These are phyloP conservation scores for Brachycybe producta DNA, from an alignment of 2,888 invertebrate genomes.

Conservation along the genomic window DNA sequence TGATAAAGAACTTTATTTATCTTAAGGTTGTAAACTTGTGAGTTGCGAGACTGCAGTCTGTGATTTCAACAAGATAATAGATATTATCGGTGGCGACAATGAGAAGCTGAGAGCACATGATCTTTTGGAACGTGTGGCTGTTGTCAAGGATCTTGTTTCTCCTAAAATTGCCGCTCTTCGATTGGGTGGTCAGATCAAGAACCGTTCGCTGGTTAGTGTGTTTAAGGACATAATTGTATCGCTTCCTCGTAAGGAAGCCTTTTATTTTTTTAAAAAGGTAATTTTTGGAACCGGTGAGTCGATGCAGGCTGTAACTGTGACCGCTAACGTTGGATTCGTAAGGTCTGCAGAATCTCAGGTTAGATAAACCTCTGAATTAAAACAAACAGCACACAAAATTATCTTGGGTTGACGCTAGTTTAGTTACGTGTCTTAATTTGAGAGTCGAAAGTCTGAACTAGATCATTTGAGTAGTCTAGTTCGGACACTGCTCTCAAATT, in stretches of 20 bases:
- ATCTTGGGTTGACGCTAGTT: no score
- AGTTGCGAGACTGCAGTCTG: slow-evolving; percentile 49
- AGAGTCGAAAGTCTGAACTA: no score
- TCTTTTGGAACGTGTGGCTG: slow-evolving; percentile 49
- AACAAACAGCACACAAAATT: no score
- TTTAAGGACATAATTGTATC: not conserved
- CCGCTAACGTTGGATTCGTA: slow-evolving; percentile 86
- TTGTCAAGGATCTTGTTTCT: slow-evolving; percentile 61
- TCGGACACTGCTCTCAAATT: no score
- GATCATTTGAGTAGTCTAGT: no score
- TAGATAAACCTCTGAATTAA: no score
- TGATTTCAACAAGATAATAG: slow-evolving; percentile 69
- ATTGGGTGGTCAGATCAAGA: slow-evolving; percentile 67
- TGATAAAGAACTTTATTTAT: not conserved
- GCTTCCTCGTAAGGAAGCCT: not conserved
- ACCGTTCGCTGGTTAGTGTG: slow-evolving; percentile 51
- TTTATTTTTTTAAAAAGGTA: slow-evolving; percentile 31
- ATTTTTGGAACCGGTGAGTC: slow-evolving; percentile 86
- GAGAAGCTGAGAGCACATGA: slow-evolving; percentile 58
- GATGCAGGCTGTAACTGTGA: slow-evolving; percentile 73
- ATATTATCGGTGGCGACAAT: slow-evolving; percentile 63
- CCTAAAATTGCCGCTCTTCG: slow-evolving; percentile 32
- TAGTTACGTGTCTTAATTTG: no score
- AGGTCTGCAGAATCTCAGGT: slow-evolving; percentile 83
- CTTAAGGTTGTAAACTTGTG: slow-evolving; percentile 30